Conservation (phyloP, 2,797 vertebrate genomes). For the Lepilemur septentrionalis region DNA sequence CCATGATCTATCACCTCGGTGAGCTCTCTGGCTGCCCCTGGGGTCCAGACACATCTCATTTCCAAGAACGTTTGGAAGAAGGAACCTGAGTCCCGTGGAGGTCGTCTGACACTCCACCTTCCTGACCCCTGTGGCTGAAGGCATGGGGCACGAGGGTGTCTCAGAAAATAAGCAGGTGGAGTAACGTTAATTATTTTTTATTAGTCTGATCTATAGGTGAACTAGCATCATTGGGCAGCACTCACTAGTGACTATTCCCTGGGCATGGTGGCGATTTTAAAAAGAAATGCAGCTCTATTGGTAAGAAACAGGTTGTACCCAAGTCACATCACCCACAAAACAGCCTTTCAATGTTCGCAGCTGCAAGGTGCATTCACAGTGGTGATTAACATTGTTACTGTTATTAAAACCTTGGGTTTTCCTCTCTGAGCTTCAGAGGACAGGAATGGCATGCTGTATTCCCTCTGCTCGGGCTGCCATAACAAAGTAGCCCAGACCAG, state of each 20-base stretch:
- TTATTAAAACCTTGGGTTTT: neutral
- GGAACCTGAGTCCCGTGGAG: neutral
- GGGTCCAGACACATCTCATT: conserved; percentile 42
- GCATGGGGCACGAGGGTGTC: neutral
- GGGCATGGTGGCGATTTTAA: neutral
- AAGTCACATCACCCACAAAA: neutral
- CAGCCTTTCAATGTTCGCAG: neutral
- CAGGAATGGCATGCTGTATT: neutral
- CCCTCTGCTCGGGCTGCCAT: neutral
- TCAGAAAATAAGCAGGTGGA: neutral
- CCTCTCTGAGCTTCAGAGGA: neutral
- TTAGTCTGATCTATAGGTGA: neutral
- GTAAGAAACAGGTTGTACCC: neutral
- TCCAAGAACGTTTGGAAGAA: neutral
- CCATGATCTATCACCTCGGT: conserved; percentile 17
- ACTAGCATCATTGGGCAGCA: neutral
- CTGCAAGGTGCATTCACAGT: neutral
- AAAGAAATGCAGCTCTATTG: neutral
- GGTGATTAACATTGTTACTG: neutral
- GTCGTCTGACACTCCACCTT: neutral
- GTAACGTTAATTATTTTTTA: neutral
- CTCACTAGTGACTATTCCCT: neutral
- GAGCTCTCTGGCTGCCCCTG: neutral
- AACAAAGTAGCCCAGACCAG: neutral
- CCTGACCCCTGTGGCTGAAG: neutral